Evolutionary conservation across 2,888 invertebrate genomes (phyloP).

Genomic region (Pseudococcus viburni): DNA sequence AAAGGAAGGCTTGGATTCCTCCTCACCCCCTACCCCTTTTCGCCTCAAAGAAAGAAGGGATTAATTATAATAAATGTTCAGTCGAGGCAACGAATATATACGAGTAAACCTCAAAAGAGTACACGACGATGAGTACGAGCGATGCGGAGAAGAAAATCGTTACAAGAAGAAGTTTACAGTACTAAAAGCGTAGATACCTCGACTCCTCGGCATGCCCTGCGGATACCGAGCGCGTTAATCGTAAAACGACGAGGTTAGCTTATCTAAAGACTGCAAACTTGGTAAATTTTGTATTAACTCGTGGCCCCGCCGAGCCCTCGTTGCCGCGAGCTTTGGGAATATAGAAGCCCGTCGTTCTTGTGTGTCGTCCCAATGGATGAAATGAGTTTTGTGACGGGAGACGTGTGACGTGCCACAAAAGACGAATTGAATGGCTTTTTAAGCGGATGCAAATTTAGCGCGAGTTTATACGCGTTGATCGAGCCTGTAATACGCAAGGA

Average conservation of each 20-base stretch:
- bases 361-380: neutral
- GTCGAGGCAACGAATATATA: neutral
- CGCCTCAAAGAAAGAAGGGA: neutral
- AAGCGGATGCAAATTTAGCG: slow-evolving; percentile 13
- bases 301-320: neutral
- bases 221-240: neutral
- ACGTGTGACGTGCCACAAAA: neutral
- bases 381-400: neutral
- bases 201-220: neutral
- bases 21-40: neutral
- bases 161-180: neutral
- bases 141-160: neutral
- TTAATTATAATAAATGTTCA: slow-evolving; percentile 21
- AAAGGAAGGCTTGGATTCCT: neutral
- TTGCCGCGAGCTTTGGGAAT: too few species aligned
- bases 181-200: too few species aligned
- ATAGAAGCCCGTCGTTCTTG: too few species aligned
- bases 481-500: neutral
- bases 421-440: neutral
- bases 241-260: slow-evolving; percentile 5
- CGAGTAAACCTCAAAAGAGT: slow-evolving; percentile 13
- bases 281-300: neutral
- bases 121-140: neutral
- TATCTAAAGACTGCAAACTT: slow-evolving; percentile 1
- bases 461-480: neutral